Base-by-base conservation (phyloP, 2,797 vertebrate genomes). In the Dallia pectoralis region DNA sequence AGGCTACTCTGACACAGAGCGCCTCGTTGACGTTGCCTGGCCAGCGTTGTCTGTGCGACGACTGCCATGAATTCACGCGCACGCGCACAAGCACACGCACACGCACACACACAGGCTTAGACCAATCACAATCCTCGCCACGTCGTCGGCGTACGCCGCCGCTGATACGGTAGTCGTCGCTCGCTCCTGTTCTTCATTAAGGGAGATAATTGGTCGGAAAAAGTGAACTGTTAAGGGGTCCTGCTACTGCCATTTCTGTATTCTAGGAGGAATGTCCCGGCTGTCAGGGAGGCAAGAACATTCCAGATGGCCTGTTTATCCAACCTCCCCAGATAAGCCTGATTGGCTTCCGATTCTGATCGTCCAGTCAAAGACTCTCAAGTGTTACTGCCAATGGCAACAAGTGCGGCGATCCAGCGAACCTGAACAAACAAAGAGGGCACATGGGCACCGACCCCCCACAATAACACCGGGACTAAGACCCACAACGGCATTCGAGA, bases 111-210 rank as follows among this genome's bases (percentile, higher is more conserved):
- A 18, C 32, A 7, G 22, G 18, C 30, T 53, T 18, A 69, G 9
- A 19, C n/a, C 22, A 36, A 59, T 70, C 32, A 19, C 53, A 59
- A 29, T 59, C 29, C 53, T 56, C 29, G 25, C 32, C 30, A 36
- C 40, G 11, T 44, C 14, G 40, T 44, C 40, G 1, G 40, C 11
- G 1, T 40, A 9, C 40, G 40, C 59, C n/a, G n/a, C 36, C 33
- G 18, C 25, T 32, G 51, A 56, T n/a, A 59, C 30, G 30, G 51
- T 56, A 70, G 69, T 36, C 51, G 40, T 56, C 32, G 36, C 19
- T 33, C 15, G 49, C 53, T 19, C 19, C 11, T 25, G 33, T 68
- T 67, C 69, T 75, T 40, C 30, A 59, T 70, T 70, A 70, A 36
- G 59, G 12, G 15, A 48, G 5, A 2, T 70, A 70, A 70, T 59